Evolutionary conservation across 2,113 vertebrate species (phyloP), one percentile per base, ranked within the genome.

Genomic region (Chelonoidis abingdonii): DNA sequence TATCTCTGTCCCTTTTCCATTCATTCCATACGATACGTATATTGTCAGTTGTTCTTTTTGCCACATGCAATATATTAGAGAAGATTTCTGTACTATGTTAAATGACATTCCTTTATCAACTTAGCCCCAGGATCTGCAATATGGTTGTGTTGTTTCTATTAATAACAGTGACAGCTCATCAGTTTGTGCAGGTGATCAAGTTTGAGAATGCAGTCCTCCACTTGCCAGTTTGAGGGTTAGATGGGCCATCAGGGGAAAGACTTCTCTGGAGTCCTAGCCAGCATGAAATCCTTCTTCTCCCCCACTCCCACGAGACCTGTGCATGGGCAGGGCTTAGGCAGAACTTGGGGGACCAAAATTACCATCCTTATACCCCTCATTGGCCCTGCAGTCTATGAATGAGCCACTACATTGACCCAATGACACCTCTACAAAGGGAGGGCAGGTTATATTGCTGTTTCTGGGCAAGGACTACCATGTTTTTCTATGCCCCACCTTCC

Each of bases 371-470:
- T 27, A 72, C 2, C 24, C 17, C 6, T 83, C 22, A 38, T 38
- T 75, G 69, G 21, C 4, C 31, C 14, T 65, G 14, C 14, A 65
- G 62, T 65, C 62, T n/a, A 17, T 65, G 31, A 65, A 35, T 65
- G 31, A 62, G 59, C 29, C 29, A 16, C 14, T 5, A 2, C 62
- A 35, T 8, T 35, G 62, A 35, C 29, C 31, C 69, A 75, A 41
- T 75, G 69, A 75, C 10, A 6, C 21, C 7, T 11, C 10, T 75
- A 75, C 17, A 38, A 72, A 38, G 65, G 16, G 35, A 72, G 35
- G 65, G 12, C 12, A 19, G 65, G 17, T 38, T 47, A 6, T 49
- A 59, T 22, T 0, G 0, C 29, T 72, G 17, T 52, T 25, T 24
- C 56, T 13, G 2, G 72, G 29, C 57, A 54, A 2, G 54, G 8